These are phyloP conservation scores for Neodiprion pinetum DNA, from an alignment of 1,140 invertebrate species.

Conservation along the genomic window DNA sequence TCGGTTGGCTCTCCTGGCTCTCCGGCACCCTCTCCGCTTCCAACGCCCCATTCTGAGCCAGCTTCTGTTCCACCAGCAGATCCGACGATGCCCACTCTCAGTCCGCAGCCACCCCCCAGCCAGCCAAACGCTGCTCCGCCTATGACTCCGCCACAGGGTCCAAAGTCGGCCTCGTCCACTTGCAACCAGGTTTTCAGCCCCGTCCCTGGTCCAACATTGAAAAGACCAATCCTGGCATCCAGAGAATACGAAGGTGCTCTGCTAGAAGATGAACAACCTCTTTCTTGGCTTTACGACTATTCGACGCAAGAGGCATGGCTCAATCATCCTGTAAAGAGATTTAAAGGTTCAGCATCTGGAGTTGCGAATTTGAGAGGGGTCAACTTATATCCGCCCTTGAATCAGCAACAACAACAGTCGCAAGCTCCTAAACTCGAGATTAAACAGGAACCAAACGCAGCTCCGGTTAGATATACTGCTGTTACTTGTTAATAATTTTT, in stretches of 20 bases:
- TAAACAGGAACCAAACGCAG: constrained; percentile 56
- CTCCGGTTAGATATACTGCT: constrained; percentile 42
- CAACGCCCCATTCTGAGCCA: constrained; percentile 77
- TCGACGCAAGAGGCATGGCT: constrained; percentile 84
- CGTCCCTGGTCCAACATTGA: constrained; percentile 53
- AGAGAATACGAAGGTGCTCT: constrained; percentile 78
- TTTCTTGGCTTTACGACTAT: constrained; percentile 89
- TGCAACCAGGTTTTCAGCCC: constrained; percentile 67
- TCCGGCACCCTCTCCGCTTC: constrained; percentile 80
- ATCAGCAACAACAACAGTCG: constrained; percentile 43
- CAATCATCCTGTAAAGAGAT: constrained; percentile 87
- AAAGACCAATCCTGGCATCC: constrained; percentile 75
- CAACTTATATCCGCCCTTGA: constrained; percentile 45
- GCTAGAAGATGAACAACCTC: constrained; percentile 79
- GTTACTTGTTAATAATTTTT: constrained; percentile 8
- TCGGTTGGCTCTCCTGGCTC: constrained; percentile 77
- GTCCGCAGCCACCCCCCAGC: constrained; percentile 55
- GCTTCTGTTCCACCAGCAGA: constrained; percentile 77
- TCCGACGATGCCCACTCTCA: constrained; percentile 77
- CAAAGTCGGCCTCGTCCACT: constrained; percentile 55
- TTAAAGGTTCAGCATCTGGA: constrained; percentile 61
- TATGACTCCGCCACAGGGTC: constrained; percentile 58
- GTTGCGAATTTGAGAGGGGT: constrained; percentile 42
- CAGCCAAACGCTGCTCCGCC: constrained; percentile 63
- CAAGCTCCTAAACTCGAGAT: constrained; percentile 49